These are phyloP conservation scores for Diachrysia chrysitis DNA, from an alignment of 2,888 invertebrate genomes.

Conservation along the genomic window DNA sequence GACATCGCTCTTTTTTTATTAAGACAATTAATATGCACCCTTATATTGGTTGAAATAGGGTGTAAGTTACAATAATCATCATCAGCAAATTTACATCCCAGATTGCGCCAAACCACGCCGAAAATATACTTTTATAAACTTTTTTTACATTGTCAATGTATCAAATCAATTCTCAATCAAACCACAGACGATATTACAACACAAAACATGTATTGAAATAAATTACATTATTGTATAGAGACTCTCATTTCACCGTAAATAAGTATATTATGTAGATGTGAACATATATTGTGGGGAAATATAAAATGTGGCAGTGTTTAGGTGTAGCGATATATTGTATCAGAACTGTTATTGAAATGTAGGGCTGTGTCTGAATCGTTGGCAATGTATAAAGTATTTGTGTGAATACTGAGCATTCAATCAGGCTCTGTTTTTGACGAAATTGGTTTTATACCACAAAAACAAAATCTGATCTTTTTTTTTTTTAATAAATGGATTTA, in stretches of 20 bases:
- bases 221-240: constrained; percentile 27
- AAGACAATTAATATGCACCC: too few species aligned
- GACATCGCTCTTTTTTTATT: too few species aligned
- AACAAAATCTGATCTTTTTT: too few species aligned
- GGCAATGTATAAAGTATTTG: too few species aligned
- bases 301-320: constrained; percentile 51
- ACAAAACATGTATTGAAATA: constrained; percentile 20
- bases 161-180: not conserved
- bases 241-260: constrained; percentile 26
- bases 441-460: too few species aligned
- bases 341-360: constrained; percentile 34
- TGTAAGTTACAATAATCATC: too few species aligned
- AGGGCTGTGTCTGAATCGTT: constrained; percentile 35
- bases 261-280: constrained; percentile 36
- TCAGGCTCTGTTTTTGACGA: too few species aligned
- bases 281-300: constrained; percentile 40
- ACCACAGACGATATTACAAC: not conserved
- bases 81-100: not conserved
- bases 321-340: constrained; percentile 42
- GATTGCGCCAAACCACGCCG: not conserved
- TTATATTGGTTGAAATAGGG: too few species aligned
- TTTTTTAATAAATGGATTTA: too few species aligned
- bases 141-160: not conserved
- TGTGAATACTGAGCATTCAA: too few species aligned
- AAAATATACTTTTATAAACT: not conserved